These are phyloP conservation scores for Anolis sagrei DNA, from an alignment of 2,113 vertebrate genomes.

Conservation along the genomic window DNA sequence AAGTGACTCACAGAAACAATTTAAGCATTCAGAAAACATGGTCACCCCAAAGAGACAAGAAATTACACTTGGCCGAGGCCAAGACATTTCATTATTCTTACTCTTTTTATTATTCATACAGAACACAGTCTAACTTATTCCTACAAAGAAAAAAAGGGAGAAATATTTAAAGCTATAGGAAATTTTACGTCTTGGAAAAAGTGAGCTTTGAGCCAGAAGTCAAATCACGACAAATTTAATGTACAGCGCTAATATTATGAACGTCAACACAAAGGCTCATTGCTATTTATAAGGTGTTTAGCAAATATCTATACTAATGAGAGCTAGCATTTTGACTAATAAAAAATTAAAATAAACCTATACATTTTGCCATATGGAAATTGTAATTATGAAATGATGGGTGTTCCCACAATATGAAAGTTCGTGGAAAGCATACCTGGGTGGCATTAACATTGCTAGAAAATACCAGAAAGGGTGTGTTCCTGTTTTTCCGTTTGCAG, in stretches of 20 bases:
- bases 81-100: neutral
- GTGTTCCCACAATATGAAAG: constrained; percentile 19
- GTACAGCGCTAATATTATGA: neutral
- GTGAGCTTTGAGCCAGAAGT: constrained; percentile 34
- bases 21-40: constrained; percentile 48
- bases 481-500: neutral
- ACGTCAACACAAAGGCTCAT: constrained; percentile 16
- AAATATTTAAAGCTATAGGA: neutral
- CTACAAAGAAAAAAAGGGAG: neutral
- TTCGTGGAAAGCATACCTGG: neutral
- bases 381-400: constrained; percentile 6
- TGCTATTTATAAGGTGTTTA: constrained; percentile 28
- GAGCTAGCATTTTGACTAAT: constrained; percentile 10
- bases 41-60: neutral
- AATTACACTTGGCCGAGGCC: neutral
- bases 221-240: constrained; percentile 24
- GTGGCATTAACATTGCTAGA: constrained; percentile 14
- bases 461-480: constrained; percentile 9
- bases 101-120: neutral
- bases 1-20: constrained; percentile 42
- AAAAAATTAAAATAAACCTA: neutral
- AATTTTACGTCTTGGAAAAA: constrained; percentile 29
- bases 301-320: constrained; percentile 30
- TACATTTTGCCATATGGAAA: constrained; percentile 1
- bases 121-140: neutral